These are phyloP conservation scores for Scaptomyza hsui DNA, from an alignment of 1,140 invertebrate genomes.

Conservation along the genomic window DNA sequence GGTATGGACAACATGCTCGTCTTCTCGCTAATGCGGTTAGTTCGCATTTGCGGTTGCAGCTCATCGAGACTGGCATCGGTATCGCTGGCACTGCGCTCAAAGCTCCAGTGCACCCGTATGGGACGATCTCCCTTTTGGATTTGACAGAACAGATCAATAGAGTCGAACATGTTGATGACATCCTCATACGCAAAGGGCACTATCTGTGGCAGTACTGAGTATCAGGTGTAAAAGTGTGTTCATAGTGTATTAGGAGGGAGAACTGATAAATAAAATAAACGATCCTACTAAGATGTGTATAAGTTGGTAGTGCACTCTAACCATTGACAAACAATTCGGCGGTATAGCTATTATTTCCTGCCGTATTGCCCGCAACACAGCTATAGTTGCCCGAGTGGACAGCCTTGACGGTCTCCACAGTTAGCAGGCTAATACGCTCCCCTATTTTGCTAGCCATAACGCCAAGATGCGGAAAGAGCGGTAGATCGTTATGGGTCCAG, in stretches of 20 bases:
- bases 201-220: conserved; percentile 88
- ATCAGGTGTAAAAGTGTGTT: conserved; percentile 9
- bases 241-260: conserved; percentile 21
- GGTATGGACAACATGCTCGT: conserved; percentile 87
- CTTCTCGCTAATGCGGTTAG: conserved; percentile 87
- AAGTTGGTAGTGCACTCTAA: conserved; percentile 5
- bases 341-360: conserved; percentile 88
- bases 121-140: conserved; percentile 92
- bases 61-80: conserved; percentile 65
- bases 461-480: conserved; percentile 79
- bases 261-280: conserved; percentile 28
- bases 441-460: conserved; percentile 86
- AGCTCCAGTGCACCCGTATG: conserved; percentile 89
- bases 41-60: conserved; percentile 83
- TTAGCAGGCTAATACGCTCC: conserved; percentile 87
- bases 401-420: conserved; percentile 87
- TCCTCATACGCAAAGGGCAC: conserved; percentile 89
- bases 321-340: conserved; percentile 85
- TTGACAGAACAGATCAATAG: conserved; percentile 88
- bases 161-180: conserved; percentile 88
- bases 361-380: conserved; percentile 90
- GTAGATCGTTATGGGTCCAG: conserved; percentile 86
- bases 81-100: conserved; percentile 78
- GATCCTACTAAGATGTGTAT: neutral
- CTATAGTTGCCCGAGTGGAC: conserved; percentile 89